A percentile compares a stretch with the other conserved stretches of the same genome.
Evolutionary conservation across 2,888 invertebrate genomes (phyloP).

Genomic region (Drosophila sordidapex): DNA sequence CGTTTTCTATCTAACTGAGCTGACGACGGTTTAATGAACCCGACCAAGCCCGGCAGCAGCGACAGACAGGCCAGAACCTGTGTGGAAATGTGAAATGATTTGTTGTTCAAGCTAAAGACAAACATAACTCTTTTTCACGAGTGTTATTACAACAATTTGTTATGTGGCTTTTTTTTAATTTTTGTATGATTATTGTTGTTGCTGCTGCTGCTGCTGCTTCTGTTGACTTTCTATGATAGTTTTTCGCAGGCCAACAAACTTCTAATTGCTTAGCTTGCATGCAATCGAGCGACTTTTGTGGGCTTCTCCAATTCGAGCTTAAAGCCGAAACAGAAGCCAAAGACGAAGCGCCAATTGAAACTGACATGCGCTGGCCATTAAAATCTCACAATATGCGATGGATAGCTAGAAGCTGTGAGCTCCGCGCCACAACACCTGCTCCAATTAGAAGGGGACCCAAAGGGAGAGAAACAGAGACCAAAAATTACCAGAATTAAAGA

Average conservation of each 20-base stretch:
- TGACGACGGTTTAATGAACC: constrained; percentile 81
- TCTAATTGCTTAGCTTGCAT: constrained; percentile 68
- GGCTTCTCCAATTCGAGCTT: constrained; percentile 5
- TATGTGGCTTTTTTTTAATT: constrained; percentile 33
- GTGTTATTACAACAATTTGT: constrained; percentile 73
- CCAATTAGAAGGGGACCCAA: constrained; percentile 58
- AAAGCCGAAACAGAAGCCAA: constrained; percentile 2
- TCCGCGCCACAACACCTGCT: constrained; percentile 57
- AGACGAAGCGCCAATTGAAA: constrained; percentile 16
- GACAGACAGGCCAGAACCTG: constrained; percentile 2
- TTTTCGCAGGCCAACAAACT: constrained; percentile 71
- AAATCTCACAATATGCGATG: constrained; percentile 39
- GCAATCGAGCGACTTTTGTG: constrained; percentile 55
- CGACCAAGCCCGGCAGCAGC: constrained; percentile 12
- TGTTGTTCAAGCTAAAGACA: constrained; percentile 66
- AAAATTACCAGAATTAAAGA: background rate
- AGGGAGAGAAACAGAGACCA: constrained; percentile 7
- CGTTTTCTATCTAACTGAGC: constrained; percentile 26
- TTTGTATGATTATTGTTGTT: constrained; percentile 6
- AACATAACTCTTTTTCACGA: constrained; percentile 58
- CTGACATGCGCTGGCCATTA: constrained; percentile 62
- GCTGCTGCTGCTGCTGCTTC: constrained; percentile 8
- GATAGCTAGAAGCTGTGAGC: constrained; percentile 31
- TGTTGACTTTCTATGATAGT: constrained; percentile 30
- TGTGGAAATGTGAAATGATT: constrained; percentile 71